Evolutionary conservation across 2,113 vertebrate genomes (phyloP), one percentile per base, ranked within the genome.

Genomic region (Anolis carolinensis): DNA sequence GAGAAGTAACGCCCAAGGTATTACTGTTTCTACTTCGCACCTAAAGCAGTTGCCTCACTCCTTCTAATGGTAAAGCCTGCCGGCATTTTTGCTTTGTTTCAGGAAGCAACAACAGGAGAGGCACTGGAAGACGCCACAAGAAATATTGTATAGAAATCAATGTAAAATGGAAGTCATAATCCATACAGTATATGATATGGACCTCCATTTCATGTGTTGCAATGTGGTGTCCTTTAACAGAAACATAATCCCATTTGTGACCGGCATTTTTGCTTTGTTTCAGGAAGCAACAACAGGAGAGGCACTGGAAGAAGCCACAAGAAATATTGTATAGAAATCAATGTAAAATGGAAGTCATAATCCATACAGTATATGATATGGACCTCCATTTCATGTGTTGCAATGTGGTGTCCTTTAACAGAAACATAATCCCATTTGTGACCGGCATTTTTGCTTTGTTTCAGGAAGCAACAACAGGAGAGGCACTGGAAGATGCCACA

Each of bases 391-490:
- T 85, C 80, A 63, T 80, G 44, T 85, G 75, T 82, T 25, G 39
- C 59, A 39, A 0, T 0, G 0, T 36, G 0, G 0, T 76, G 67
- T 63, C 75, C 76, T 73, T 50, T 62, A 36, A 0, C 0, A 59
- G 62, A 2, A 39, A 81, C 14, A 65, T 32, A 84, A 48, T 0
- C 25, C n/a, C n/a, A n/a, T n/a, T n/a, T n/a, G n/a, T n/a, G n/a
- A n/a, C 18, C 14, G 13, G 16, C 18, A 59, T 59, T 59, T 59
- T 59, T 59, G 55, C 55, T 59, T 59, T 59, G 55, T 59, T 59
- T 59, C 18, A 59, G 55, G 55, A 59, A 59, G 55, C 55, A 59
- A 59, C 55, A 13, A 59, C 70, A 36, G 65, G 65, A 20, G 36
- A 20, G 30, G 65, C 9, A 32, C 36, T 68, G 39, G 30, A 55